Evolutionary conservation across 1,140 invertebrate species (phyloP), one percentile per base, ranked within the genome.

Genomic region (Mya arenaria): DNA sequence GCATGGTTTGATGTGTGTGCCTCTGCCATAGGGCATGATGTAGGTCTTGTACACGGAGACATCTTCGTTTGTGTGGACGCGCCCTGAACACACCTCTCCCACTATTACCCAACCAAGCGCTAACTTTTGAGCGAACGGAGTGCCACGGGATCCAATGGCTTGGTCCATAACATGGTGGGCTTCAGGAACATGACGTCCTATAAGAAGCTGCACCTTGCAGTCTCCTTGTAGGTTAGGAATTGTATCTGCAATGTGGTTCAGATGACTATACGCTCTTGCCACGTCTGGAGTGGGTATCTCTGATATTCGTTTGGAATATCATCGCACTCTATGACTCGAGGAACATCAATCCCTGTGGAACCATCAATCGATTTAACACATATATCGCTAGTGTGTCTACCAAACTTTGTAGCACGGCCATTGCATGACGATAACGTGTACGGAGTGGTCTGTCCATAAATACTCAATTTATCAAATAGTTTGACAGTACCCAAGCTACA

Each of bases 21-120:
- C 48, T n/a, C 48, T 41, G 32, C 84, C 77, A 52, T 77, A 44
- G 19, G 44, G 36, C 8, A 84, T 39, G 34, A 86, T 48, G 19
- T 75, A 30, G 15, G 75, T 85, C 66, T 83, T 82, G 52, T 69
- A 44, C 0, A 81, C 79, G 65, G 56, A 80, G 13, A 86, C 60
- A 3, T 37, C 39, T 19, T 63, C 30, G 8, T 48, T 44, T 25
- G 37, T 4, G 58, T 84, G 66, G 15, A 82, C 37, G 23, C 63
- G 28, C 41, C 78, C 80, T 10, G 83, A n/a, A 55, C 84, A 87
- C 17, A 82, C 58, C 63, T 84, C 75, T 28, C 77, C 84, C 15
- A 87, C 39, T 0, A 87, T 37, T 0, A 84, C 82, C 82, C 84
- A 87, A 15, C 86, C 84, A n/a, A 86, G 37, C 8, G 25, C 37